A percentile compares a stretch with the other conserved stretches of the same genome.
These are phyloP conservation scores for Etheostoma spectabile DNA, from an alignment of 2,113 vertebrate species.

Conservation along the genomic window DNA sequence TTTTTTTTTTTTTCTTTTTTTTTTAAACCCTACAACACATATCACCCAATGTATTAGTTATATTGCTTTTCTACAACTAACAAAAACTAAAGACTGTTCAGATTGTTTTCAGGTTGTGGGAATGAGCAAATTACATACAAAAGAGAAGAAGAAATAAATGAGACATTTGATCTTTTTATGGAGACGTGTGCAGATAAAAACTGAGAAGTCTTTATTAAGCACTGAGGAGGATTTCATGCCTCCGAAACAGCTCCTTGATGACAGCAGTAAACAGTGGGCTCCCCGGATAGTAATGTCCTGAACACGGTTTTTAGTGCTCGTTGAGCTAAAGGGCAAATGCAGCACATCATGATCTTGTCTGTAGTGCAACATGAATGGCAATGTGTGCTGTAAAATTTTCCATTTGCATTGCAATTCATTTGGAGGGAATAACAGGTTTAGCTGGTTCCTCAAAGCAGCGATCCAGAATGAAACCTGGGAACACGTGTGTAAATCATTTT, in stretches of 20 bases:
- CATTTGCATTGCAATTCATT: constrained; percentile 25
- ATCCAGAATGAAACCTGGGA: constrained; percentile 53
- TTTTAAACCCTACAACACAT: background rate
- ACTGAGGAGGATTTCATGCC: background rate
- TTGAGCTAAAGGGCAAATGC: background rate
- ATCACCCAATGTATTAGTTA: background rate
- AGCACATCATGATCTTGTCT: background rate
- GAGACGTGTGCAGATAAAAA: no score
- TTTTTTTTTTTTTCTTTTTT: background rate
- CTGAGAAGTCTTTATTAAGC: background rate
- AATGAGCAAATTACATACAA: background rate
- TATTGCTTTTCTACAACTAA: background rate
- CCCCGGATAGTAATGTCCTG: background rate
- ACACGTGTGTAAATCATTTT: constrained; percentile 25
- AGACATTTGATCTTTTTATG: no score
- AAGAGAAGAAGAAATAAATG: background rate
- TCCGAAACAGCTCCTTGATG: background rate
- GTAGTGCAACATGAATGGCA: constrained; percentile 16
- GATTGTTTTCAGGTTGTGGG: background rate
- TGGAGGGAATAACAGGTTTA: constrained; percentile 47
- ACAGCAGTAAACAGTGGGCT: constrained; percentile 6
- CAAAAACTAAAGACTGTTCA: background rate
- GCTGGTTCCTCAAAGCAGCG: constrained; percentile 58
- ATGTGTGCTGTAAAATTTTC: constrained; percentile 29
- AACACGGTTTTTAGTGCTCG: background rate